phyloP scores from a whole-genome alignment of 1,140 invertebrate genomes.

The Rhagoletis pomonella region DNA sequence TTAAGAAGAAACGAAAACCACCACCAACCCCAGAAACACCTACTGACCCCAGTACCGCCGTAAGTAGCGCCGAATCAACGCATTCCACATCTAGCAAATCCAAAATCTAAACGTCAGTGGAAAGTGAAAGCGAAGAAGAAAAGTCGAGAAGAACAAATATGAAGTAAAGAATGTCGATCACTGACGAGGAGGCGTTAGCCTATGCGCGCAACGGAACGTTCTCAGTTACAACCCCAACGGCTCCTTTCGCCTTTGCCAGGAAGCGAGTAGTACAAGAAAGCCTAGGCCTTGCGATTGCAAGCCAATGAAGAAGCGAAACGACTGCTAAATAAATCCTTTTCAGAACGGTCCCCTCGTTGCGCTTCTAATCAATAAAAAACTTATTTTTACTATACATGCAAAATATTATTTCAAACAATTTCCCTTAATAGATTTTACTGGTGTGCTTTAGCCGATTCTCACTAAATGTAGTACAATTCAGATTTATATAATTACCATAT shows the following conservation, averaged over 20 bases:
- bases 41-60: background rate
- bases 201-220: background rate
- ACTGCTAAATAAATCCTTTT: background rate
- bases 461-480: background rate
- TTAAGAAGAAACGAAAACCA: slow-evolving; percentile 15
- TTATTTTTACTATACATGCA: too few species aligned
- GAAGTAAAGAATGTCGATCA: background rate
- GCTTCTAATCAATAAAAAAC: too few species aligned
- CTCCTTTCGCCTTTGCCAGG: background rate
- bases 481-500: background rate
- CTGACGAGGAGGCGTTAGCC: background rate
- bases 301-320: background rate
- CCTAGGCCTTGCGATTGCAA: background rate
- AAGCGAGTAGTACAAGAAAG: too few species aligned
- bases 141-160: background rate
- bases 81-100: background rate
- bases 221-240: background rate
- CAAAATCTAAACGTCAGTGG: background rate
- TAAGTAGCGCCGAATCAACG: background rate
- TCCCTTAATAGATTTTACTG: background rate
- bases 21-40: background rate
- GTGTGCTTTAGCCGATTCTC: background rate
- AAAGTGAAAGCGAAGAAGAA: background rate
- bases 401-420: too few species aligned
- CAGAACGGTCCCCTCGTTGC: too few species aligned